phyloP scores from a whole-genome alignment of 2,113 vertebrate species.

The Elachura formosa region DNA sequence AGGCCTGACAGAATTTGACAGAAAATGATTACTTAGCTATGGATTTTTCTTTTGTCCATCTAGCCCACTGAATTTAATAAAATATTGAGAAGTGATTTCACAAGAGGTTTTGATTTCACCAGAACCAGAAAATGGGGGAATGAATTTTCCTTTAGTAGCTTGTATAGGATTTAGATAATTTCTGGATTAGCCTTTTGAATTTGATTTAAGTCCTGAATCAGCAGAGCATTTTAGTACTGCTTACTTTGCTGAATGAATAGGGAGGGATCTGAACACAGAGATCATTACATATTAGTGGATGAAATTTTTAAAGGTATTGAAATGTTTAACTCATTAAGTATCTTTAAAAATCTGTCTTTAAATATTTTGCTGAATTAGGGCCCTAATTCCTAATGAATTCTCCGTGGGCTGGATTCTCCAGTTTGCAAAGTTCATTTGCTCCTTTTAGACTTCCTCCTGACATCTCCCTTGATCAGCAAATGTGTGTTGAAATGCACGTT shows the following conservation, averaged over 20 bases:
- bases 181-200: conserved; percentile 14
- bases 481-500: conserved; percentile 13
- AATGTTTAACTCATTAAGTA: conserved; percentile 6
- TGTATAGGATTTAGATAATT: background rate
- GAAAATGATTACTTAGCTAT: background rate
- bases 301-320: conserved; percentile 13
- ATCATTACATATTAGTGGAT: background rate
- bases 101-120: background rate
- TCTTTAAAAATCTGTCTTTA: conserved; percentile 20
- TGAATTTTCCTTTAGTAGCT: background rate
- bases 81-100: background rate
- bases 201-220: conserved; percentile 12
- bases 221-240: background rate
- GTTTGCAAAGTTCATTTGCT: conserved; percentile 30
- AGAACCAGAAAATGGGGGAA: background rate
- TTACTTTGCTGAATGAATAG: background rate
- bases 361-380: background rate
- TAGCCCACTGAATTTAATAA: background rate
- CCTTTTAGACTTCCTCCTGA: conserved; percentile 17
- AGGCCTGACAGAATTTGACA: background rate
- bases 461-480: conserved; percentile 42
- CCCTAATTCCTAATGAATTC: background rate
- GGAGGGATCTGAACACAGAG: background rate
- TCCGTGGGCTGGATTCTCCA: conserved; percentile 12
- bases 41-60: background rate